These are phyloP conservation scores for Acromyrmex heyeri DNA, from an alignment of 1,140 invertebrate species.

Conservation along the genomic window DNA sequence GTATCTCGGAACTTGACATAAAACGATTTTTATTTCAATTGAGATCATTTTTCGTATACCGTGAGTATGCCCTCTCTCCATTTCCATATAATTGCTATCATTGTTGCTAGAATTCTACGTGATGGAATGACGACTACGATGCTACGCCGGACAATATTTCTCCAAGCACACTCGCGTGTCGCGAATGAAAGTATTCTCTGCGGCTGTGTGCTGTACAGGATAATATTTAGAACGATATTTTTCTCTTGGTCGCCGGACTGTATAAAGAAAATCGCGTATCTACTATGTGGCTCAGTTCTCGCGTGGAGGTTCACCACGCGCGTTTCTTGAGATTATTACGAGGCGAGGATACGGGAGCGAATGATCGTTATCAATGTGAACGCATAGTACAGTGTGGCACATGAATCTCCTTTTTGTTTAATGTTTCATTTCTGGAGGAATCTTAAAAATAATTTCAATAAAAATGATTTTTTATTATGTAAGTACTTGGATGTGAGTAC, in stretches of 20 bases:
- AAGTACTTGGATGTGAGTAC: slow-evolving; percentile 70
- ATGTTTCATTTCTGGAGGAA: slow-evolving; percentile 29
- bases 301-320: slow-evolving; percentile 79
- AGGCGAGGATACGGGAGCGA: slow-evolving; percentile 34
- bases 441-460: slow-evolving; percentile 19
- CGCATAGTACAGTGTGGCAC: slow-evolving; percentile 73
- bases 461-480: slow-evolving; percentile 82
- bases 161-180: slow-evolving; percentile 83
- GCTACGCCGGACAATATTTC: slow-evolving; percentile 82
- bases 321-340: slow-evolving; percentile 58
- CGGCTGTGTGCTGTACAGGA: slow-evolving; percentile 79
- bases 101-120: slow-evolving; percentile 33
- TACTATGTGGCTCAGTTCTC: slow-evolving; percentile 86
- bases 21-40: neutral
- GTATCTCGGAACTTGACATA: neutral
- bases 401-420: slow-evolving; percentile 48
- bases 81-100: slow-evolving; percentile 22
- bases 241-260: slow-evolving; percentile 87
- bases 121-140: slow-evolving; percentile 41
- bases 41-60: neutral
- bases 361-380: slow-evolving; percentile 78
- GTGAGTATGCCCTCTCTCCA: neutral
- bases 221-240: slow-evolving; percentile 88
- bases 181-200: slow-evolving; percentile 86
- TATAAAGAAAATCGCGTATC: slow-evolving; percentile 87